These are phyloP conservation scores for Sebastes vulpes DNA, from an alignment of 2,797 vertebrate species.

Conservation along the genomic window DNA sequence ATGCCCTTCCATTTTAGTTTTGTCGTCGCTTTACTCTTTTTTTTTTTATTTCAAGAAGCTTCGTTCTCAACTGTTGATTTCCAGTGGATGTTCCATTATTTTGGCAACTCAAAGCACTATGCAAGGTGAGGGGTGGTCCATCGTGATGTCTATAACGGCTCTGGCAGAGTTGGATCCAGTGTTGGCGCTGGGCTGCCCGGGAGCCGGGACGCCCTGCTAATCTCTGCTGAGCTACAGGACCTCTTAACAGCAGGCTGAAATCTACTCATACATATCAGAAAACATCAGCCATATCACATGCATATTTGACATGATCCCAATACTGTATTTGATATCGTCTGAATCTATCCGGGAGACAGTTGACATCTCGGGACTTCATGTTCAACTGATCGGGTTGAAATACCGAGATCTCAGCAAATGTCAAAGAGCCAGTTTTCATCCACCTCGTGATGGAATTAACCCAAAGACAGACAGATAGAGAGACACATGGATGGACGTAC, in stretches of 20 bases:
- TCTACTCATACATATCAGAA: conserved; percentile 71
- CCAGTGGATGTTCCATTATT: conserved; percentile 36
- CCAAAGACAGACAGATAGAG: conserved; percentile 36
- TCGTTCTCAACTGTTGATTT: conserved; percentile 26
- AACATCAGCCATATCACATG: conserved; percentile 57
- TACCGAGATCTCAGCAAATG: background rate
- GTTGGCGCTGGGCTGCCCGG: background rate
- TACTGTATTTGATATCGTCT: conserved; percentile 13
- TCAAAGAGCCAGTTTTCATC: background rate
- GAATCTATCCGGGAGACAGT: background rate
- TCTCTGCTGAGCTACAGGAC: conserved; percentile 41
- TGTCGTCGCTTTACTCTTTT: background rate
- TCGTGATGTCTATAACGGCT: conserved; percentile 30
- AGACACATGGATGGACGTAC: background rate
- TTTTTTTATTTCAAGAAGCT: conserved; percentile 22
- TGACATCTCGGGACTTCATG: conserved; percentile 4
- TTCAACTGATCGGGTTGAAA: conserved; percentile 7
- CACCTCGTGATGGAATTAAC: conserved; percentile 27
- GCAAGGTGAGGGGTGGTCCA: conserved; percentile 56
- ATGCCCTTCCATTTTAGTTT: background rate
- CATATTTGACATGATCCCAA: conserved; percentile 11
- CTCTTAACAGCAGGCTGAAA: conserved; percentile 23
- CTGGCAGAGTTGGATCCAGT: conserved; percentile 7
- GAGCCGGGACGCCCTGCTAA: background rate
- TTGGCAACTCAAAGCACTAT: conserved; percentile 65